Conservation (phyloP, 2,113 vertebrate genomes). For the Melanostigma gelatinosum region DNA sequence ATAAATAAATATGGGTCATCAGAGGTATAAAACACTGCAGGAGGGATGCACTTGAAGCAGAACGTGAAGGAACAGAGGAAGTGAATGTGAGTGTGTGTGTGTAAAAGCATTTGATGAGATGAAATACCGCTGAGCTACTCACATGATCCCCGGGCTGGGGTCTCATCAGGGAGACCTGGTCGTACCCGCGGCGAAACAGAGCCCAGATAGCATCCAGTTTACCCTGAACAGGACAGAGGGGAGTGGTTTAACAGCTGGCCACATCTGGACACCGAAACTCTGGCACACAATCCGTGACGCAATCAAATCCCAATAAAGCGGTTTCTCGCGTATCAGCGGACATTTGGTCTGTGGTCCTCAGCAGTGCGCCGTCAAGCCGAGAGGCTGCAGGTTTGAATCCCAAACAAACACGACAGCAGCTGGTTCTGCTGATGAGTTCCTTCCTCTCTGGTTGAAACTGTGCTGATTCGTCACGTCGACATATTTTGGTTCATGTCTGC, state of each 20-base stretch:
- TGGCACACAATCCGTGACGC: background rate
- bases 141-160: conserved; percentile 91
- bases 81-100: background rate
- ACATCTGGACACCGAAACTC: conserved; percentile 28
- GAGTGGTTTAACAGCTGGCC: conserved; percentile 34
- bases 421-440: conserved; percentile 28
- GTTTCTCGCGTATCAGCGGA: conserved; percentile 37
- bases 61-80: background rate
- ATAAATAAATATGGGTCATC: background rate
- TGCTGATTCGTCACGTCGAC: conserved; percentile 27
- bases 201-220: conserved; percentile 91
- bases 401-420: conserved; percentile 30
- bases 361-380: background rate
- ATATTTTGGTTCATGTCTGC: conserved; percentile 9
- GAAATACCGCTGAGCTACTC: conserved; percentile 60
- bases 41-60: background rate
- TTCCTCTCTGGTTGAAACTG: conserved; percentile 24
- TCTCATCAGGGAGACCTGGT: conserved; percentile 92
- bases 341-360: conserved; percentile 27
- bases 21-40: background rate
- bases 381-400: conserved; percentile 36
- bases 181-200: conserved; percentile 89
- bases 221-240: conserved; percentile 80
- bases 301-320: background rate
- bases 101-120: conserved; percentile 7